A percentile compares a stretch with the other conserved stretches of the same genome.
Conservation (phyloP, 1,140 invertebrate species). For the Drosophila kepulauana region DNA sequence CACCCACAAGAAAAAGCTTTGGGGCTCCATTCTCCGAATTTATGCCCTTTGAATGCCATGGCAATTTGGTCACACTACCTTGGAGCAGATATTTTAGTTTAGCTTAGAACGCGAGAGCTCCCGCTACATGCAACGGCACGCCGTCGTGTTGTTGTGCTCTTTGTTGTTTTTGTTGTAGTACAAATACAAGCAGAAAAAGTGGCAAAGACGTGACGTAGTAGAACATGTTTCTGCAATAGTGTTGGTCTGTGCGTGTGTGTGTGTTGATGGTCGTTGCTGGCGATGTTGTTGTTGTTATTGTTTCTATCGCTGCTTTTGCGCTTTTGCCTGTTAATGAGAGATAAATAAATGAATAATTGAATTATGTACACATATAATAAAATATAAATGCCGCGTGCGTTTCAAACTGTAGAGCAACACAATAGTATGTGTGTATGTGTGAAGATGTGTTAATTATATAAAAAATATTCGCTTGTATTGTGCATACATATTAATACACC, state of each 20-base stretch:
- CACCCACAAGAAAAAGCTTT: conserved; percentile 4
- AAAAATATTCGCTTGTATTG: conserved; percentile 33
- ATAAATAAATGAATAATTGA: conserved; percentile 83
- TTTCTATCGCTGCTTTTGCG: conserved; percentile 48
- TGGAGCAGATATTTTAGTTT: conserved; percentile 64
- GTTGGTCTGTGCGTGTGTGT: conserved; percentile 56
- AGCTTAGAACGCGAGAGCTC: conserved; percentile 76
- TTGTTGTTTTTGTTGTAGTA: conserved; percentile 56
- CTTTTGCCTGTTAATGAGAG: conserved; percentile 71
- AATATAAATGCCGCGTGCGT: conserved; percentile 53
- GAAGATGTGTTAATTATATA: conserved; percentile 79
- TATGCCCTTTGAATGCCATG: conserved; percentile 16
- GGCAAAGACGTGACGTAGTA: conserved; percentile 64
- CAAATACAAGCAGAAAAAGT: conserved; percentile 59
- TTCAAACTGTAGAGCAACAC: conserved; percentile 25
- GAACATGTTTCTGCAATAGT: conserved; percentile 79
- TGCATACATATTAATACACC: conserved; percentile 17
- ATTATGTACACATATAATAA: conserved; percentile 59
- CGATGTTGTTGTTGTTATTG: conserved; percentile 62
- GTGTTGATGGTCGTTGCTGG: conserved; percentile 29
- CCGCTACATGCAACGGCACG: conserved; percentile 59
- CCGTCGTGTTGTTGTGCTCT: conserved; percentile 62
- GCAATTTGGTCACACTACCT: conserved; percentile 54
- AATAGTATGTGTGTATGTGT: conserved; percentile 14
- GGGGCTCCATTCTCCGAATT: background rate